A percentile compares a stretch with the other conserved stretches of the same genome.
Evolutionary conservation across 2,888 invertebrate species (phyloP).

Genomic region (Napeogenes inachia): DNA sequence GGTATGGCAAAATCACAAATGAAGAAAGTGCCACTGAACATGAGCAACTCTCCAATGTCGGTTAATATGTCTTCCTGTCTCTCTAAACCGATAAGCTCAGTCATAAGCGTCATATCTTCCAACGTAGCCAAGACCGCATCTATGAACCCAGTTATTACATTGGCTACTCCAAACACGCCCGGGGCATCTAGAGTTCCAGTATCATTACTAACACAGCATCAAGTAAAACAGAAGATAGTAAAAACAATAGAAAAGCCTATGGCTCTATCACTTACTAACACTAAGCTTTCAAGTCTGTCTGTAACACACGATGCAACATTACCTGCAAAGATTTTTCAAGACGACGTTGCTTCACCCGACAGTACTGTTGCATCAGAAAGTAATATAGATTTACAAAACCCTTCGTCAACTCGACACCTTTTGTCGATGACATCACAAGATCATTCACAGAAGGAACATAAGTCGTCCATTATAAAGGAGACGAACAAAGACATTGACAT

Average conservation of each 20-base stretch:
- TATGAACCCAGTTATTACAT: slow-evolving; percentile 61
- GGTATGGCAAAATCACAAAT: slow-evolving; percentile 49
- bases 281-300: slow-evolving; percentile 76
- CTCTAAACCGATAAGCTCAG: slow-evolving; percentile 65
- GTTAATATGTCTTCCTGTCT: slow-evolving; percentile 59
- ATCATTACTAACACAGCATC: slow-evolving; percentile 68
- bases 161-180: slow-evolving; percentile 56
- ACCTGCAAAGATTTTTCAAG: slow-evolving; percentile 82
- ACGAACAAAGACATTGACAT: slow-evolving; percentile 66
- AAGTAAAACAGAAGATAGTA: slow-evolving; percentile 72
- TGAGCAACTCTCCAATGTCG: slow-evolving; percentile 55
- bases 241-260: slow-evolving; percentile 73
- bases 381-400: slow-evolving; percentile 42
- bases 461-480: slow-evolving; percentile 46
- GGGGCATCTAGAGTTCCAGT: slow-evolving; percentile 60
- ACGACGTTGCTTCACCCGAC: slow-evolving; percentile 80
- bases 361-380: slow-evolving; percentile 57
- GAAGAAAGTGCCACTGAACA: slow-evolving; percentile 59
- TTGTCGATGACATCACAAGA: slow-evolving; percentile 40
- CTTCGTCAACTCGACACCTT: slow-evolving; percentile 44
- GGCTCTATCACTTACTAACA: slow-evolving; percentile 70
- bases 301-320: slow-evolving; percentile 78
- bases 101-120: slow-evolving; percentile 71
- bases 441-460: slow-evolving; percentile 43
- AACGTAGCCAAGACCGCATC: slow-evolving; percentile 59